Evolutionary conservation across 2,888 invertebrate genomes (phyloP).

Genomic region (Panopea generosa): DNA sequence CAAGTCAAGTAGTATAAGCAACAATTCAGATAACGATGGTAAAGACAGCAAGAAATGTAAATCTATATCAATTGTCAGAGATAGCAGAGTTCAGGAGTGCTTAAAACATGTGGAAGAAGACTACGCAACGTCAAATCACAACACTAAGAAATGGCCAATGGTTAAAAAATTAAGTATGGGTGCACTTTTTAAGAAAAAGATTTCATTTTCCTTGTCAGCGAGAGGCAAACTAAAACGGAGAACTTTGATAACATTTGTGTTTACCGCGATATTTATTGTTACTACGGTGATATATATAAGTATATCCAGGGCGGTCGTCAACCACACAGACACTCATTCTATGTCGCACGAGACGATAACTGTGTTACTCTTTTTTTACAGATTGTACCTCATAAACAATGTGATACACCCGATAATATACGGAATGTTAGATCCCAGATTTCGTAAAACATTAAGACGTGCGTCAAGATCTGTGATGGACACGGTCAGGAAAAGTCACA

Average conservation of each 20-base stretch:
- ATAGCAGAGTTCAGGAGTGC: too few relatives aligned
- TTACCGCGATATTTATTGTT: constrained; percentile 33
- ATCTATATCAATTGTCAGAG: too few relatives aligned
- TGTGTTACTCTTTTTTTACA: constrained; percentile 19
- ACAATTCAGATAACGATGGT: too few relatives aligned
- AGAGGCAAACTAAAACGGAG: constrained; percentile 28
- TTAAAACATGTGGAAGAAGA: too few relatives aligned
- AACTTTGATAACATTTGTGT: constrained; percentile 40
- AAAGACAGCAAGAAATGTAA: too few relatives aligned
- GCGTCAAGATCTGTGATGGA: constrained; percentile 23
- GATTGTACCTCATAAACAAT: constrained; percentile 36
- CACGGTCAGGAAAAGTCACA: constrained; percentile 23
- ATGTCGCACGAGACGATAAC: background rate
- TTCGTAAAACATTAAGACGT: constrained; percentile 29
- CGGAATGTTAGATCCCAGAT: constrained; percentile 36
- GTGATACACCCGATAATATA: constrained; percentile 44
- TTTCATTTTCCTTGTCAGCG: constrained; percentile 19
- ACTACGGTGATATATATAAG: constrained; percentile 22
- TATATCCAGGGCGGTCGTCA: constrained; percentile 10
- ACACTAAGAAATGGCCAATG: too few relatives aligned
- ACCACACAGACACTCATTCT: too few relatives aligned
- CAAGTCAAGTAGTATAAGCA: too few relatives aligned
- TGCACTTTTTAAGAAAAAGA: constrained; percentile 12
- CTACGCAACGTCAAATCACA: too few relatives aligned
- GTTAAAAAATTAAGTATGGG: too few relatives aligned